phyloP scores from a whole-genome alignment of 2,888 invertebrate species.

The Hypercompe scribonia region DNA sequence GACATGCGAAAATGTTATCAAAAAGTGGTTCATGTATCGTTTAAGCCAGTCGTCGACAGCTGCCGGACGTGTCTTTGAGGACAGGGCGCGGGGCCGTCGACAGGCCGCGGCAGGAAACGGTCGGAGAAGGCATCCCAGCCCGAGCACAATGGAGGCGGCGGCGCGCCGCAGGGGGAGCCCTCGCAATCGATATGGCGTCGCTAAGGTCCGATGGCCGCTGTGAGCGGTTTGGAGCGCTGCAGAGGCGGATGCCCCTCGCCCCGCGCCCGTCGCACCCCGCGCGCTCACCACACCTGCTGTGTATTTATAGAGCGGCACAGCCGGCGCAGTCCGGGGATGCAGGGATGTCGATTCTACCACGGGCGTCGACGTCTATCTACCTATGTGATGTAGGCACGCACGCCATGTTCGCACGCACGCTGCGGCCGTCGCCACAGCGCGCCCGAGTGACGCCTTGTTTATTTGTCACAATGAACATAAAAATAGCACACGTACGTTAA shows the following conservation, averaged over 20 bases:
- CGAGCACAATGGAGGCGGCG: slow-evolving; percentile 82
- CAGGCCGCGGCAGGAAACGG: slow-evolving; percentile 80
- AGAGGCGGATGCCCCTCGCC: slow-evolving; percentile 82
- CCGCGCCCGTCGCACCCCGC: slow-evolving; percentile 69
- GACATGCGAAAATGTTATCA: slow-evolving; percentile 41
- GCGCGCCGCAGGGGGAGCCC: slow-evolving; percentile 86
- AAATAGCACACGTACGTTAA: slow-evolving; percentile 72
- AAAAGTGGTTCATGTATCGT: slow-evolving; percentile 54
- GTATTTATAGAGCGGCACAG: slow-evolving; percentile 84
- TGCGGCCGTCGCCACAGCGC: slow-evolving; percentile 54
- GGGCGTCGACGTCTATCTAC: slow-evolving; percentile 71
- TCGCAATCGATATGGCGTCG: slow-evolving; percentile 87
- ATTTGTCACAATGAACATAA: slow-evolving; percentile 77
- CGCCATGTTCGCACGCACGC: slow-evolving; percentile 61
- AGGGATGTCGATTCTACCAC: slow-evolving; percentile 79
- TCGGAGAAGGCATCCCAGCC: slow-evolving; percentile 84
- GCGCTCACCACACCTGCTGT: slow-evolving; percentile 83
- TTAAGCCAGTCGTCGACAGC: slow-evolving; percentile 69
- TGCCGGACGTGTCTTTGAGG: slow-evolving; percentile 75
- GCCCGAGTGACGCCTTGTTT: slow-evolving; percentile 71
- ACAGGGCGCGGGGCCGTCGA: slow-evolving; percentile 54
- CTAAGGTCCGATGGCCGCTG: slow-evolving; percentile 87
- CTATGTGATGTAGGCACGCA: slow-evolving; percentile 55
- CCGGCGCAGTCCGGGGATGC: slow-evolving; percentile 79
- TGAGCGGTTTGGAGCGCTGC: slow-evolving; percentile 83